Conservation (phyloP, 1,140 invertebrate species). For the Sesamia nonagrioides region DNA sequence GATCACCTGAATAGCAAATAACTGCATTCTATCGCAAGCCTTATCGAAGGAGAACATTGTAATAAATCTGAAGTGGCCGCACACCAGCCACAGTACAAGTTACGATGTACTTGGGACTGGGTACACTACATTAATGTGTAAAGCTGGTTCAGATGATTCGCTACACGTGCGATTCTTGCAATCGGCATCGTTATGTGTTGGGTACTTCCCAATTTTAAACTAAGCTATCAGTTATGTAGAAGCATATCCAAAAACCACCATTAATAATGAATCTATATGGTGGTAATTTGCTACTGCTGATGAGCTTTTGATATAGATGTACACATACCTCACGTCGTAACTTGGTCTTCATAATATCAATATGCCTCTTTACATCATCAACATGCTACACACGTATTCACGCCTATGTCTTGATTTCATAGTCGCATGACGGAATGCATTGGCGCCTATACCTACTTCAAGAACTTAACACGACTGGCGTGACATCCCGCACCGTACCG, state of each 20-base stretch:
- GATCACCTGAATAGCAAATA: slow-evolving; percentile 5
- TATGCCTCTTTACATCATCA: background rate
- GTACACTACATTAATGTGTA: background rate
- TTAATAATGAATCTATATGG: too few species aligned
- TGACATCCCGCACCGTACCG: too few species aligned
- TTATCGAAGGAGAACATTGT: background rate
- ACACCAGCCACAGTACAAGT: background rate
- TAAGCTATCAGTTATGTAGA: too few species aligned
- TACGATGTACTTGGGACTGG: background rate
- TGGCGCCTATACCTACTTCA: background rate
- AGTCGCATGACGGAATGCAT: slow-evolving; percentile 6
- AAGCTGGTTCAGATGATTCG: background rate
- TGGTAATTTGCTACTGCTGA: too few species aligned
- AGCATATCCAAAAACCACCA: too few species aligned
- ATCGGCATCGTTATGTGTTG: too few species aligned
- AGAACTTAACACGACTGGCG: background rate
- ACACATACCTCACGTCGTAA: background rate
- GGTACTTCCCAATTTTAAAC: too few species aligned
- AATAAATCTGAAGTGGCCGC: slow-evolving; percentile 5
- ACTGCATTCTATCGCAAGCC: background rate
- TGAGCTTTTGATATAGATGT: too few species aligned
- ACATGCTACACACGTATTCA: background rate
- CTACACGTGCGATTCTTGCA: too few species aligned
- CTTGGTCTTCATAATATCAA: background rate
- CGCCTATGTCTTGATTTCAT: background rate